These are phyloP conservation scores for Polyergus mexicanus DNA, from an alignment of 1,140 invertebrate genomes.

Conservation along the genomic window DNA sequence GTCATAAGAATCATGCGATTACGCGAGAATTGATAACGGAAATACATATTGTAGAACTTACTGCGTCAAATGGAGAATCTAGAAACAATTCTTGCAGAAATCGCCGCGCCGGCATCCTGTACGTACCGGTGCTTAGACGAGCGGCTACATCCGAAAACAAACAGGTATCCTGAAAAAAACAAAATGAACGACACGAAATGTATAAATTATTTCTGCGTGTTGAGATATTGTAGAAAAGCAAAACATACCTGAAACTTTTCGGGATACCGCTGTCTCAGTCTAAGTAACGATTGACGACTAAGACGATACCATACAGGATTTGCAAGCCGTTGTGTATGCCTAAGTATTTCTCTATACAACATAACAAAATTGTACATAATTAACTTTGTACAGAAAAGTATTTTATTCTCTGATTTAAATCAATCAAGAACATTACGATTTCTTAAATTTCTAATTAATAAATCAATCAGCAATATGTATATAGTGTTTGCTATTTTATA, in stretches of 20 bases:
- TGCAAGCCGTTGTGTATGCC: slow-evolving; percentile 89
- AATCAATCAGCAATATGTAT: not conserved
- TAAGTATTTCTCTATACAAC: slow-evolving; percentile 87
- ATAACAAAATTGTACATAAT: slow-evolving; percentile 25
- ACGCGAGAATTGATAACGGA: not conserved
- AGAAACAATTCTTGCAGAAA: slow-evolving; percentile 98
- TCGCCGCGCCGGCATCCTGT: slow-evolving; percentile 93
- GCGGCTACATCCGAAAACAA: slow-evolving; percentile 97
- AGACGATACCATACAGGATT: slow-evolving; percentile 91
- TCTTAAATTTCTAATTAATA: not conserved
- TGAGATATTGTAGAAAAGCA: not conserved
- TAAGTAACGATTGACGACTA: slow-evolving; percentile 90
- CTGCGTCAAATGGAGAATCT: slow-evolving; percentile 92
- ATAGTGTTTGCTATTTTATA: not conserved
- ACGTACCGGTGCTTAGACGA: slow-evolving; percentile 92
- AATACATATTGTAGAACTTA: slow-evolving; percentile 67
- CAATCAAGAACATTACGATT: not conserved
- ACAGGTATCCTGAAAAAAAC: slow-evolving; percentile 93
- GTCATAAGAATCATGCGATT: slow-evolving; percentile 7
- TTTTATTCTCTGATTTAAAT: not conserved
- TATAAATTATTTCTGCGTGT: slow-evolving; percentile 22
- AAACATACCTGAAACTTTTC: slow-evolving; percentile 85
- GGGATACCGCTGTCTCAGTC: slow-evolving; percentile 95
- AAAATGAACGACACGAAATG: not conserved
- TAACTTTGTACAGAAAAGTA: not conserved